phyloP scores from a whole-genome alignment of 2,113 vertebrate genomes.

The Anarrhichthys ocellatus region DNA sequence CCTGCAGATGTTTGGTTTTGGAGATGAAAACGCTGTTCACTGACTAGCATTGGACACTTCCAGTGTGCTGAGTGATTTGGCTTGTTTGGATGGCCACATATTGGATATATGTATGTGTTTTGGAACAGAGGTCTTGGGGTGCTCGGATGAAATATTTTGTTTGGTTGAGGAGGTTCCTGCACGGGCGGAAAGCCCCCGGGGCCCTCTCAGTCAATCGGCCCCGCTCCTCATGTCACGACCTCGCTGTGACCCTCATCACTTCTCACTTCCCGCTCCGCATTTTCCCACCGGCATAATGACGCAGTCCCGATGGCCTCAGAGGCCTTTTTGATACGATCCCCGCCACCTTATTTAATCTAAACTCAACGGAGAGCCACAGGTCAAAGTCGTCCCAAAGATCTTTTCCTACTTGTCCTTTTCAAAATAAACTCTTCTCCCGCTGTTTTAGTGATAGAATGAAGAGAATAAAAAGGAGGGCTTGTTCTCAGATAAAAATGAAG shows the following conservation, averaged over 20 bases:
- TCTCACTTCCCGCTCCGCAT: conserved; percentile 62
- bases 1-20: neutral
- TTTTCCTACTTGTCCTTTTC: conserved; percentile 47
- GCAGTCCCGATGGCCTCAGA: conserved; percentile 25
- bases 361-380: conserved; percentile 32
- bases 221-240: conserved; percentile 58
- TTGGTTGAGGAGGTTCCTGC: conserved; percentile 37
- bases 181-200: conserved; percentile 35
- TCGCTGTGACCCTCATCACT: conserved; percentile 66
- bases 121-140: conserved; percentile 35
- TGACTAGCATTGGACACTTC: neutral
- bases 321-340: conserved; percentile 38
- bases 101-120: conserved; percentile 51
- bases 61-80: conserved; percentile 32
- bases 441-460: conserved; percentile 15
- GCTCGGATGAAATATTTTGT: conserved; percentile 60
- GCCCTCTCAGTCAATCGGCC: conserved; percentile 40
- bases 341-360: conserved; percentile 60
- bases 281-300: conserved; percentile 71
- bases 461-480: conserved; percentile 41
- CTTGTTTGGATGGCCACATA: conserved; percentile 28
- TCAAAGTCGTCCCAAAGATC: conserved; percentile 45
- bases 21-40: neutral
- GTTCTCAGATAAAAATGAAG: conserved; percentile 43
- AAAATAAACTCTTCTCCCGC: conserved; percentile 61